A percentile compares a stretch with the other conserved stretches of the same genome.
Evolutionary conservation across 2,113 vertebrate species (phyloP).

Genomic region (Thryonomys swinderianus): DNA sequence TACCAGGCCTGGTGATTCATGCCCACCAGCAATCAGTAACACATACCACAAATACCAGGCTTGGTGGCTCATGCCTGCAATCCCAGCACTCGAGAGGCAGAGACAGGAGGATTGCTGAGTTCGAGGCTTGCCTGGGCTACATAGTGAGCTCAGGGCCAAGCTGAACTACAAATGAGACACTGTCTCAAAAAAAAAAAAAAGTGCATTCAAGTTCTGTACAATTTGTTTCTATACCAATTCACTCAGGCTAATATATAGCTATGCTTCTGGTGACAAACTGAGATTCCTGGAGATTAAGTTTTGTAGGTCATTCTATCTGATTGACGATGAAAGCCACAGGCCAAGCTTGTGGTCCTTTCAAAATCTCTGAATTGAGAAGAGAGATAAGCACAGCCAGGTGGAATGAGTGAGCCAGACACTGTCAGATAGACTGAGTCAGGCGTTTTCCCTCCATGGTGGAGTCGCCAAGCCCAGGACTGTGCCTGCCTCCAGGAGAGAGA

Average conservation of each 20-base stretch:
- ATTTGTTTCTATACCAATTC: not conserved
- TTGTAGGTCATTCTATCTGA: not conserved
- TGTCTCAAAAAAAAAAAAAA: too few relatives aligned
- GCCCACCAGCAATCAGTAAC: too few relatives aligned
- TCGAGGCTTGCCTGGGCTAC: too few relatives aligned
- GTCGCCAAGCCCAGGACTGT: not conserved
- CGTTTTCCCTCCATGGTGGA: not conserved
- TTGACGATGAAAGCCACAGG: not conserved
- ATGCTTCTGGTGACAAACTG: not conserved
- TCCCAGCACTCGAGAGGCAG: too few relatives aligned
- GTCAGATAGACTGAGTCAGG: not conserved
- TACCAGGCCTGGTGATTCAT: too few relatives aligned
- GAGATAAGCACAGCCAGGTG: not conserved
- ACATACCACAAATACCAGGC: too few relatives aligned
- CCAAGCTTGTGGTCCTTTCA: conserved; percentile 33
- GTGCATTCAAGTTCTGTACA: not conserved
- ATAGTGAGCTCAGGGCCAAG: too few relatives aligned
- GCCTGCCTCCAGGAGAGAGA: not conserved
- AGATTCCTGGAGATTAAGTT: not conserved
- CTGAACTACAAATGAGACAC: too few relatives aligned
- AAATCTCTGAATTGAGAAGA: conserved; percentile 32
- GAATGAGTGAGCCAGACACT: not conserved
- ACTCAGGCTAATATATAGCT: not conserved
- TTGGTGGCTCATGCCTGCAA: too few relatives aligned
- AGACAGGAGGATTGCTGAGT: too few relatives aligned